These are phyloP conservation scores for Hemichromis elongatus DNA, from an alignment of 2,113 vertebrate genomes.

Conservation along the genomic window DNA sequence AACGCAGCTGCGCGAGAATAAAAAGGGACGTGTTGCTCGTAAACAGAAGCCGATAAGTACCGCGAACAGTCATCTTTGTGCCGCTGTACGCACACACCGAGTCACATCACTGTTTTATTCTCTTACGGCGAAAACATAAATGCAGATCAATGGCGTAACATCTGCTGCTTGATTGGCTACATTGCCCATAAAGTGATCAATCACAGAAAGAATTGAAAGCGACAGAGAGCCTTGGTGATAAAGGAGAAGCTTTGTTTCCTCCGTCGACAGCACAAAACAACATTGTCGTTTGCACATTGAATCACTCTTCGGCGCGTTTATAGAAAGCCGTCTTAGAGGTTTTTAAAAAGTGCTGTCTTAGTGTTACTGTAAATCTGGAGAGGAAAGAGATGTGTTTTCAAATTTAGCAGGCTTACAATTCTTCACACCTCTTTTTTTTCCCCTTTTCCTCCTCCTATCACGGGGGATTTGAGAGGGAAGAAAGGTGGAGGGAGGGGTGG, in stretches of 20 bases:
- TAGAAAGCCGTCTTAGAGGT: neutral
- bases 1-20: neutral
- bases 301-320: neutral
- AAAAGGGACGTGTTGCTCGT: neutral
- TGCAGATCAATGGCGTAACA: neutral
- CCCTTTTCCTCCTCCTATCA: neutral
- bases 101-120: neutral
- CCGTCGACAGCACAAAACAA: neutral
- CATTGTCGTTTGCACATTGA: neutral
- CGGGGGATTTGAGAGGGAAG: conserved; percentile 15
- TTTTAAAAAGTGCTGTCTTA: neutral
- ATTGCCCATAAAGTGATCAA: neutral
- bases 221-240: neutral
- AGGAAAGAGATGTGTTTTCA: neutral
- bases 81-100: neutral
- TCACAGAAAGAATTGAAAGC: neutral
- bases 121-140: neutral
- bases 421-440: neutral
- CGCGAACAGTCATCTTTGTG: neutral
- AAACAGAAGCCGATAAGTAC: neutral
- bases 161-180: neutral
- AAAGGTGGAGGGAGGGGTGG: neutral
- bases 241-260: neutral
- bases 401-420: conserved; percentile 3
- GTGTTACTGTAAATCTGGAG: neutral